Evolutionary conservation across 2,113 vertebrate genomes (phyloP), one percentile per base, ranked within the genome.

Genomic region (Rhynchomys soricoides): DNA sequence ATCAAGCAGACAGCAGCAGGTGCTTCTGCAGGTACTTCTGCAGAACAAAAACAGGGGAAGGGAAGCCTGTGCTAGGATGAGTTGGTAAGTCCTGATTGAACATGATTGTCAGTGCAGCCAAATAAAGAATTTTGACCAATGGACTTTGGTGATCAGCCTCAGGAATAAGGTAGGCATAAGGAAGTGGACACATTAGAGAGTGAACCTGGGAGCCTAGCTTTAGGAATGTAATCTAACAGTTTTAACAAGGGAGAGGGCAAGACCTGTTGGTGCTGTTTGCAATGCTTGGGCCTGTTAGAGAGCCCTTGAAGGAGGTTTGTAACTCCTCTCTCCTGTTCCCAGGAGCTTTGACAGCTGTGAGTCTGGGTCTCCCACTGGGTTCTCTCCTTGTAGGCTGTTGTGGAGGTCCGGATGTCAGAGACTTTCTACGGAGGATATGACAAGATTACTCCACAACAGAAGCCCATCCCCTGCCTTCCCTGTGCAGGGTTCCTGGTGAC

Each of bases 401-500:
- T 82, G 48, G 62, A 85, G 37, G 11, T 83, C 29, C 0, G 1
- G 31, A 64, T 52, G 45, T 85, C 45, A 64, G 62, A 91, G 34
- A 4, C 59, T 91, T 89, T 92, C 66, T 94, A n/a, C 71, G 64
- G 62, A 88, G 64, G 83, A 73, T 82, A 52, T 21, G 78, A 78
- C 86, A 93, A 85, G 4, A 50, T 93, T 82, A 81, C 13, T 66
- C 37, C 55, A 70, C 15, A 86, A 66, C 81, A 81, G 89, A 50
- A 50, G 34, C 57, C 55, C 55, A 83, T 59, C 19, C 74, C 15
- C 50, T 92, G 45, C 75, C 50, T 95, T 83, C 24, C 29, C 12
- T 19, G 50, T 86, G 34, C 7, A 75, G 85, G 37, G 50, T 8
- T 91, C 43, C 50, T 64, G 55, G 43, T 50, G 57, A 77, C 55